A percentile compares a stretch with the other conserved stretches of the same genome.
Evolutionary conservation across 2,797 vertebrate genomes (phyloP).

Genomic region (Diceros bicornis): DNA sequence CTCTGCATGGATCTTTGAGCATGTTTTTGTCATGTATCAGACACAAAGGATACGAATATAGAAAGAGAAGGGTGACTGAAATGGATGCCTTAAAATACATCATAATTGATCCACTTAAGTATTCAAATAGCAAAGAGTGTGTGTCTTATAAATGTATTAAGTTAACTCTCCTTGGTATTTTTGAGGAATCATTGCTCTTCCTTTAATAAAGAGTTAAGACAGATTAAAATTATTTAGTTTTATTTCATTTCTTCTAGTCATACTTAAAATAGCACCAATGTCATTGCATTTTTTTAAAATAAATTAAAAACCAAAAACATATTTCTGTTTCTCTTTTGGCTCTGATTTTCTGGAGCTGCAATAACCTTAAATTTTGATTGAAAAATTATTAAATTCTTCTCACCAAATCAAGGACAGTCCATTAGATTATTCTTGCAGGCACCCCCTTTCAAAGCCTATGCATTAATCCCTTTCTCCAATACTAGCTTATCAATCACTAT

Average conservation of each 20-base stretch:
- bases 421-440: neutral
- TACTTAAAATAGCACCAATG: neutral
- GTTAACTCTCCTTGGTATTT: neutral
- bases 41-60: neutral
- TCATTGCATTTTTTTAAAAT: neutral
- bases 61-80: neutral
- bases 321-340: neutral
- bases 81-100: slow-evolving; percentile 6
- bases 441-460: neutral
- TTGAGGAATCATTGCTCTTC: neutral
- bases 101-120: neutral
- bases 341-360: neutral
- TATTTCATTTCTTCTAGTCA: neutral
- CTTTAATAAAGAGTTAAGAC: neutral
- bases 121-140: neutral
- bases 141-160: neutral
- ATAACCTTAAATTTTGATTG: slow-evolving; percentile 16
- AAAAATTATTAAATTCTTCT: neutral
- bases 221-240: neutral
- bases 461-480: neutral
- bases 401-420: neutral
- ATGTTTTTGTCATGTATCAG: neutral
- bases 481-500: neutral
- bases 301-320: neutral
- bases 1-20: neutral